phyloP scores from a whole-genome alignment of 2,888 invertebrate genomes.

The Aphidoletes aphidimyza region DNA sequence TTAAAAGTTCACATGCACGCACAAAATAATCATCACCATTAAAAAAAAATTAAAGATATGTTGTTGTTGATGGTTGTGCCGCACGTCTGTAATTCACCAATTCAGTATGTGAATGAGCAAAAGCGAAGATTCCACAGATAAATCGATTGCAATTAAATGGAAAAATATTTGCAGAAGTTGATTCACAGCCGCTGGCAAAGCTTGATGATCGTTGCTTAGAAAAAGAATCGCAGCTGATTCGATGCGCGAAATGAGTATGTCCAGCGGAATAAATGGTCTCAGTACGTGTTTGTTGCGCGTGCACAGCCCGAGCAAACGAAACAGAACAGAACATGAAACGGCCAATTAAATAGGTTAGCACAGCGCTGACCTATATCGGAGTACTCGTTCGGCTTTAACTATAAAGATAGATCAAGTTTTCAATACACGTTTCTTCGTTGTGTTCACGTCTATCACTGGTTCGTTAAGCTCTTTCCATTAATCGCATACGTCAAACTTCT shows the following conservation, averaged over 20 bases:
- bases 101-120: constrained; percentile 19
- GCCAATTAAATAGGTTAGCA: constrained; percentile 24
- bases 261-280: neutral
- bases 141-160: constrained; percentile 26
- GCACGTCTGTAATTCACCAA: neutral
- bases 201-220: constrained; percentile 8
- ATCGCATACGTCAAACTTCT: no score
- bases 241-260: neutral
- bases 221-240: constrained; percentile 6
- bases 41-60: no score
- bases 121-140: neutral
- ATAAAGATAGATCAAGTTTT: constrained; percentile 35
- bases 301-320: neutral
- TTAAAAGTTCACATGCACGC: constrained; percentile 9
- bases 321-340: neutral
- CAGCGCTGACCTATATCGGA: constrained; percentile 39
- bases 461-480: no score
- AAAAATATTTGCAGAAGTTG: neutral
- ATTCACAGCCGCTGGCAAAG: neutral
- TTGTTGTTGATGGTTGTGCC: constrained; percentile 6
- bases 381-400: constrained; percentile 18
- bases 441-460: constrained; percentile 15
- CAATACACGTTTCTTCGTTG: constrained; percentile 2
- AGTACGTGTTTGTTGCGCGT: neutral
- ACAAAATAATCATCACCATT: constrained; percentile 1